Evolutionary conservation across 2,113 vertebrate species (phyloP).

Genomic region (Aviceda subcristata): DNA sequence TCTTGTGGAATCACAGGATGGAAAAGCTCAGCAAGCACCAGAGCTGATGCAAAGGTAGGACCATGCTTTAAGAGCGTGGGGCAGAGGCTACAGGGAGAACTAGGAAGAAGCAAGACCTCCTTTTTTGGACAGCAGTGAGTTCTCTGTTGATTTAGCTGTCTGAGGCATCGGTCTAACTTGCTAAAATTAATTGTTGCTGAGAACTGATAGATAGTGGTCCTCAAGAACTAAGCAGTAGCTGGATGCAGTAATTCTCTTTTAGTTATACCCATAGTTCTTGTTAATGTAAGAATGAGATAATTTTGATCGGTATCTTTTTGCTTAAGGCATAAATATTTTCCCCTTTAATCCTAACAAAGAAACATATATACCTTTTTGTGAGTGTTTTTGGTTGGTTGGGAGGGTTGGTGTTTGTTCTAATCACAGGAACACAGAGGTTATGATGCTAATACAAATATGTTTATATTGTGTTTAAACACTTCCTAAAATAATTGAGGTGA

Average conservation of each 20-base stretch:
- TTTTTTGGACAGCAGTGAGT: not conserved
- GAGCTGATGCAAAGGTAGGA: not conserved
- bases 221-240: not conserved
- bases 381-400: not conserved
- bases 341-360: not conserved
- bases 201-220: not conserved
- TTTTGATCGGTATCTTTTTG: not conserved
- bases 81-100: not conserved
- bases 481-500: not conserved
- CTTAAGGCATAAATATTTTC: not conserved
- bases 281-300: not conserved
- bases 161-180: rapidly evolving
- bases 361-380: not conserved
- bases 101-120: not conserved
- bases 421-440: not conserved
- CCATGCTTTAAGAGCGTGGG: rapidly evolving
- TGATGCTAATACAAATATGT: not conserved
- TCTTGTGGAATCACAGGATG: not conserved
- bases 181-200: not conserved
- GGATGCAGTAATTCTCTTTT: not conserved
- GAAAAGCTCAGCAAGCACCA: not conserved
- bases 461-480: not conserved
- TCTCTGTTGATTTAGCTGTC: not conserved
- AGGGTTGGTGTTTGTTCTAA: not conserved
- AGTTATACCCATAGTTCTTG: not conserved